Conservation (phyloP, 53 echinoderm and acorn worm genomes). For the Crossaster papposus region DNA sequence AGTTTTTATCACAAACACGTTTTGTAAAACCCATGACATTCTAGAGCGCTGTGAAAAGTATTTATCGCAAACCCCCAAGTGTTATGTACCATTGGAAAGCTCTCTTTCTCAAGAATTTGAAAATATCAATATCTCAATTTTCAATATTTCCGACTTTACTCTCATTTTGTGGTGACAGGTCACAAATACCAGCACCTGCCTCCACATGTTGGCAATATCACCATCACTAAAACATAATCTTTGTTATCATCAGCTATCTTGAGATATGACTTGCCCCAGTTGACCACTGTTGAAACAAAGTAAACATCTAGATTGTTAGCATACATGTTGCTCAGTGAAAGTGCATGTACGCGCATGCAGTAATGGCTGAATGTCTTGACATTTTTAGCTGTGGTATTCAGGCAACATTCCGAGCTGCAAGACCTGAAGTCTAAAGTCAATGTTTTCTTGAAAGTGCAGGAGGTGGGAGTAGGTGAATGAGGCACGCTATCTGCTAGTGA, state of each 20-base stretch:
- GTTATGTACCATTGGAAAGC: too few relatives aligned
- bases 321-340: constrained; percentile 26
- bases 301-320: constrained; percentile 38
- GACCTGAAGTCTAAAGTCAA: not conserved
- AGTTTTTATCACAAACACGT: too few relatives aligned
- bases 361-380: constrained; percentile 26
- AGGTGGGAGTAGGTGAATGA: not conserved
- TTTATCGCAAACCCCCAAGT: too few relatives aligned
- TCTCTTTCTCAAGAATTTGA: too few relatives aligned
- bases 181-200: not conserved
- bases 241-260: not conserved
- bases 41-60: too few relatives aligned
- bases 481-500: not conserved
- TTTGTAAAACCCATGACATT: too few relatives aligned
- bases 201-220: not conserved
- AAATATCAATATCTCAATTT: too few relatives aligned
- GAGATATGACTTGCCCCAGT: not conserved
- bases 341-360: not conserved
- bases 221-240: not conserved
- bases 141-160: too few relatives aligned
- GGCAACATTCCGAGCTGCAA: constrained; percentile 34
- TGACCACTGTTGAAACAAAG: constrained; percentile 11
- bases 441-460: constrained; percentile 25
- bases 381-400: constrained; percentile 11
- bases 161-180: too few relatives aligned